Evolutionary conservation across 2,888 invertebrate species (phyloP).

Genomic region (Sicus ferrugineus): DNA sequence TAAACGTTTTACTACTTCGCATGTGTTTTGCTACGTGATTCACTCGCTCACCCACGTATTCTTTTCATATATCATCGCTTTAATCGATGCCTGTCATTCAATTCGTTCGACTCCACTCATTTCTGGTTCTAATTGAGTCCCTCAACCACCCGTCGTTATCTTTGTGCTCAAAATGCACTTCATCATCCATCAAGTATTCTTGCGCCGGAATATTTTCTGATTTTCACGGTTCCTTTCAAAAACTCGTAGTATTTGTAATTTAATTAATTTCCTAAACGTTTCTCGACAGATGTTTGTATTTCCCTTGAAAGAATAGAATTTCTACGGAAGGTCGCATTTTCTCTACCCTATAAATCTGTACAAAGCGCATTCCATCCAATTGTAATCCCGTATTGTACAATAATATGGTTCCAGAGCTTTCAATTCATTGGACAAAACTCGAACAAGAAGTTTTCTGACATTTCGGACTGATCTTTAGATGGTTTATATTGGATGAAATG

Average conservation of each 20-base stretch:
- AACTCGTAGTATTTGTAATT: conserved; percentile 29
- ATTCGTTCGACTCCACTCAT: conserved; percentile 5
- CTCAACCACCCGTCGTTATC: conserved; percentile 14
- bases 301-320: too few relatives aligned
- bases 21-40: neutral
- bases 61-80: neutral
- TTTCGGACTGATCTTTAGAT: too few relatives aligned
- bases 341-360: too few relatives aligned
- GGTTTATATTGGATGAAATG: too few relatives aligned
- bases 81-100: neutral
- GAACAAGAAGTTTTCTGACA: too few relatives aligned
- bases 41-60: neutral
- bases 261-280: conserved; percentile 32
- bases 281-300: conserved; percentile 25
- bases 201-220: neutral
- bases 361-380: too few relatives aligned
- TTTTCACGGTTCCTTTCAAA: conserved; percentile 4
- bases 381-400: too few relatives aligned
- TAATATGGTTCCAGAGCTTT: too few relatives aligned
- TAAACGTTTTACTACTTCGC: conserved; percentile 21
- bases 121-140: conserved; percentile 12
- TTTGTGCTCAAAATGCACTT: conserved; percentile 34
- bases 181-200: conserved; percentile 55
- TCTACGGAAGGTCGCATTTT: too few relatives aligned
- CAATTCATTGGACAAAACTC: too few relatives aligned